Percentiles rank a stretch among this genome's conserved stretches.
These are phyloP conservation scores for Tachysurus vachellii DNA, from an alignment of 2,113 vertebrate species.

Conservation along the genomic window DNA sequence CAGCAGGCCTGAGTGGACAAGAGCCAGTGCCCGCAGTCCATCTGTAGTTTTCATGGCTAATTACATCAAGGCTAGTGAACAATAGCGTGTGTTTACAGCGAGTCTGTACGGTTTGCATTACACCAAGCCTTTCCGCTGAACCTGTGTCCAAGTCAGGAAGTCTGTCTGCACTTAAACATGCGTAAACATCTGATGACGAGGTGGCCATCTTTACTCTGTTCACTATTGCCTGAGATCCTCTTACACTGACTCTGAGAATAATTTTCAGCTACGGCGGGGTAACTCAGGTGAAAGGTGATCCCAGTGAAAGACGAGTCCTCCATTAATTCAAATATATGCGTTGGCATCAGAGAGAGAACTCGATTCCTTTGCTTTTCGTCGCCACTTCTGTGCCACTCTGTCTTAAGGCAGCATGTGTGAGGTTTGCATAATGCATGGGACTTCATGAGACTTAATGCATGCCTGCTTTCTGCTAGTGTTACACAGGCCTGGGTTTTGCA, in stretches of 20 bases:
- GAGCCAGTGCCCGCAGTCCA: conserved; percentile 30
- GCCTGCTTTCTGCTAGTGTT: conserved; percentile 20
- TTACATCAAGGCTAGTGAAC: conserved; percentile 38
- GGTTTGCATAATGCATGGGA: conserved; percentile 26
- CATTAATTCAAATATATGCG: conserved; percentile 22
- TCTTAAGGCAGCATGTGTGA: conserved; percentile 22
- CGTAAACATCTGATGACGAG: conserved; percentile 22
- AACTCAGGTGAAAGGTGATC: neutral
- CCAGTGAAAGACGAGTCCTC: neutral
- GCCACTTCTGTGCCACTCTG: neutral
- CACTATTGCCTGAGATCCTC: conserved; percentile 37
- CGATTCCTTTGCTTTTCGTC: neutral
- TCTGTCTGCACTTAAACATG: conserved; percentile 16
- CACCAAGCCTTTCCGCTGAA: conserved; percentile 12
- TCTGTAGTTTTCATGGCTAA: conserved; percentile 44
- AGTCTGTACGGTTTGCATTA: conserved; percentile 49
- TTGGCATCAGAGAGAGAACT: neutral
- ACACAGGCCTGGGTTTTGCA: neutral
- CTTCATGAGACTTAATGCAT: conserved; percentile 29
- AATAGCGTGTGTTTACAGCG: conserved; percentile 38
- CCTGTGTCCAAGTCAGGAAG: conserved; percentile 14
- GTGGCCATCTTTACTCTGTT: conserved; percentile 36
- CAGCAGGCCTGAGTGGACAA: neutral
- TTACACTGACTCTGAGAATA: conserved; percentile 21
- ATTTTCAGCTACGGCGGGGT: neutral